Evolutionary conservation across 1,140 invertebrate species (phyloP).

Genomic region (Lordiphosa clarofinis): DNA sequence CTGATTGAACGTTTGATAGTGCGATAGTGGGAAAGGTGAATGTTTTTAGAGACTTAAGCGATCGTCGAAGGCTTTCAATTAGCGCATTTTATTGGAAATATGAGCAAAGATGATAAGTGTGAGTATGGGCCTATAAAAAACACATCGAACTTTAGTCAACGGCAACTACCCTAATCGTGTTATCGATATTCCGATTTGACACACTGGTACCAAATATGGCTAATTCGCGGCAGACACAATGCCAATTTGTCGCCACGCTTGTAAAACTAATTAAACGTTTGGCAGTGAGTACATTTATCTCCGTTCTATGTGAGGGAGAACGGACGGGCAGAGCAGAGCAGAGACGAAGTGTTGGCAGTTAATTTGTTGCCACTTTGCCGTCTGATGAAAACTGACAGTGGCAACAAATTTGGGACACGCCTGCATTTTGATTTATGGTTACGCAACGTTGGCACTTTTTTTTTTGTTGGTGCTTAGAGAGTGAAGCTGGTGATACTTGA

Average conservation of each 20-base stretch:
- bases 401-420: conserved; percentile 37
- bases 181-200: conserved; percentile 9
- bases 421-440: conserved; percentile 63
- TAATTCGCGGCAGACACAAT: conserved; percentile 28
- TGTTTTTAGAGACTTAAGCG: conserved; percentile 12
- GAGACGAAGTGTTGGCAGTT: conserved; percentile 32
- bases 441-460: conserved; percentile 49
- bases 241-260: conserved; percentile 44
- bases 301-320: conserved; percentile 2
- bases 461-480: conserved; percentile 5
- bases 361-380: conserved; percentile 48
- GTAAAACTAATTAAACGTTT: conserved; percentile 59
- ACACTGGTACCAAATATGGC: conserved; percentile 21
- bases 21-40: conserved; percentile 12
- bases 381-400: conserved; percentile 52
- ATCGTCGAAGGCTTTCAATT: conserved; percentile 23
- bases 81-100: conserved; percentile 45
- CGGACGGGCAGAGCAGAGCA: conserved; percentile 3
- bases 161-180: conserved; percentile 23
- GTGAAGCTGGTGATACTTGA: conserved; percentile 19
- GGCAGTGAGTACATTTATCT: conserved; percentile 43
- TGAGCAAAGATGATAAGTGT: conserved; percentile 77
- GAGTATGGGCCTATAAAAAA: conserved; percentile 38
- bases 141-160: conserved; percentile 38
- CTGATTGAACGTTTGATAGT: conserved; percentile 9